phyloP scores from a whole-genome alignment of 1,140 invertebrate species.

The Drosophila baimaii region DNA sequence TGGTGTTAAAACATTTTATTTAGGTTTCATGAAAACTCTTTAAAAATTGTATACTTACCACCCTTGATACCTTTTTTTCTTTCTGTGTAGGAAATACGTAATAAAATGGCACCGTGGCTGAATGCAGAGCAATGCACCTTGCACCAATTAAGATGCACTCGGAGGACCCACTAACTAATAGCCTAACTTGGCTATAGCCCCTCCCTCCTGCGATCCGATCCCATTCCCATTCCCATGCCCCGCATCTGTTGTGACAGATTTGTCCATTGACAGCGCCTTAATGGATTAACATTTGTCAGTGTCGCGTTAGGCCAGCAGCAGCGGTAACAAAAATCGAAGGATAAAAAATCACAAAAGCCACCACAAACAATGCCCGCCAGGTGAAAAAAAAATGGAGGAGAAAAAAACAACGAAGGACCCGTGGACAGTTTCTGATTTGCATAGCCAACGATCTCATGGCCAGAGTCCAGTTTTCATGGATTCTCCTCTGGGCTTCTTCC shows the following conservation, averaged over 20 bases:
- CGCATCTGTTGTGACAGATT: conserved; percentile 76
- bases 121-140: conserved; percentile 34
- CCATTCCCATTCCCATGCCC: neutral
- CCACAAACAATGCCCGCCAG: conserved; percentile 66
- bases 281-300: conserved; percentile 84
- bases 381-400: conserved; percentile 7
- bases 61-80: no score
- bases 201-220: no score
- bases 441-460: conserved; percentile 26
- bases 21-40: no score
- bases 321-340: conserved; percentile 3
- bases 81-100: conserved; percentile 2
- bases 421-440: conserved; percentile 45
- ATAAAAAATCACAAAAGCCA: conserved; percentile 11
- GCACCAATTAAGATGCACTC: conserved; percentile 44
- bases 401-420: neutral
- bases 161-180: conserved; percentile 23
- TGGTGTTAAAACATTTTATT: no score
- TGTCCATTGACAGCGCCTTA: conserved; percentile 83
- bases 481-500: no score
- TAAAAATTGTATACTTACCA: no score
- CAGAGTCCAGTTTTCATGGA: neutral
- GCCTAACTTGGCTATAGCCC: conserved; percentile 1
- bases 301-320: conserved; percentile 72
- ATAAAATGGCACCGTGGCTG: conserved; percentile 20